Base-by-base conservation (phyloP, 2,888 invertebrate genomes). In the Melanchra persicariae region DNA sequence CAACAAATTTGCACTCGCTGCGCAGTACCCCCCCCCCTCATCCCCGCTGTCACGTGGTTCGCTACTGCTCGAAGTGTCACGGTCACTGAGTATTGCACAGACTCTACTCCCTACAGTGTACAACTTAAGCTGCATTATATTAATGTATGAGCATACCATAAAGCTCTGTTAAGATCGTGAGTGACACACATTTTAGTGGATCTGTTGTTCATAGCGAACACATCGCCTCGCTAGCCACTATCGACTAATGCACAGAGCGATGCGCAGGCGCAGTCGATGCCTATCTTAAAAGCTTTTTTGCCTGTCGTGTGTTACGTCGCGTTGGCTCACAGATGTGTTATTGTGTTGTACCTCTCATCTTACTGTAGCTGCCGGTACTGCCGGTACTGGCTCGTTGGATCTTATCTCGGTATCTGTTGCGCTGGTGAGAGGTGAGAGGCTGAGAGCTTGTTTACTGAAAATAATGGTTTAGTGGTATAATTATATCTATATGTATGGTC, bases 211-310 rank as follows among this genome's bases (percentile, higher is more conserved):
- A 1, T 40, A 40, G 45, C 19, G 45, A 45, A 19, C 45, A 45
- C 8, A 45, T 45, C 45, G 15, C 5, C 40, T 40, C 40, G 40
- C 40, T 15, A 40, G 15, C 1, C 70, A 58, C 59, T 55, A 43
- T 45, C 59, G 15, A 55, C 79, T 83, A 82, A 84, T 84, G 84
- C 60, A 75, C 51, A 37, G 55, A 65, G 70, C 81, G 84, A 5
- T 62, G 65, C 55, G 59, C 70, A 52, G 55, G 67, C 74, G 61
- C 70, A 60, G 15, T 43, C 65, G 88, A 89, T 89, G 83, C 58
- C 66, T 88, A 89, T 89, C 89, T 89, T 89, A 89, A 89, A 89
- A 89, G 89, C 85, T 82, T 77, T 79, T 74, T 83, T 85, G 79
- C 75, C 81, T 71, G 74, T 71, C 65, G 26, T 72, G 51, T 30